phyloP scores from a whole-genome alignment of 2,797 vertebrate genomes.

The Propithecus deckenii region DNA sequence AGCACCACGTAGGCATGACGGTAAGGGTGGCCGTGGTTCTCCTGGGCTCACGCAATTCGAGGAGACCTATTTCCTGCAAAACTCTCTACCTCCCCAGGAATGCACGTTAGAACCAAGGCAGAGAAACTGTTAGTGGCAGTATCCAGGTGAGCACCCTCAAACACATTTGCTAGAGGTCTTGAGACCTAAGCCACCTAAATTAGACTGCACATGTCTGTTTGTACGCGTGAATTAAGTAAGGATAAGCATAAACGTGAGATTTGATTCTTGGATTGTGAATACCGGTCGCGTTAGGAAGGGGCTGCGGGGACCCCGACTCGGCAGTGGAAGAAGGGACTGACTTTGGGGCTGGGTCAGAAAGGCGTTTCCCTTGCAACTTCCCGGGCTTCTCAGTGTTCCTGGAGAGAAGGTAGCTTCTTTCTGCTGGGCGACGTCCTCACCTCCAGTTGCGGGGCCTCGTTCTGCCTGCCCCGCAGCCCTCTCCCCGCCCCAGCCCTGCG shows the following conservation, averaged over 20 bases:
- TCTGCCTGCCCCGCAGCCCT: background rate
- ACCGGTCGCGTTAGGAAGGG: background rate
- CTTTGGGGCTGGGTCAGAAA: background rate
- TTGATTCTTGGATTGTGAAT: background rate
- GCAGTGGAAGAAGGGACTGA: no score
- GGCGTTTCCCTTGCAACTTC: accelerated
- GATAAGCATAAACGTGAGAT: background rate
- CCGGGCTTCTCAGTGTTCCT: background rate
- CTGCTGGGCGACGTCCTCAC: background rate
- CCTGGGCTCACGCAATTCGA: background rate
- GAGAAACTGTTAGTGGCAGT: background rate
- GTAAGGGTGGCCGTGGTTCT: background rate
- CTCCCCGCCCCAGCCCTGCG: no score
- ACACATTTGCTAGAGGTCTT: background rate
- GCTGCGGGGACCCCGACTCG: background rate
- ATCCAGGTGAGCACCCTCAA: background rate
- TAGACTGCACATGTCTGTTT: background rate
- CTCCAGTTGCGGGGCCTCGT: accelerated
- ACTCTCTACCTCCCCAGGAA: background rate
- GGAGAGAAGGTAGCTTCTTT: background rate
- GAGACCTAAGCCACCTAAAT: background rate
- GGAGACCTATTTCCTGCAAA: background rate
- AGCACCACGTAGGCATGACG: background rate
- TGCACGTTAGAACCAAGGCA: background rate
- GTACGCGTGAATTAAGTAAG: background rate